Evolutionary conservation across 2,888 invertebrate genomes (phyloP).

Genomic region (Slavum lentiscoides): DNA sequence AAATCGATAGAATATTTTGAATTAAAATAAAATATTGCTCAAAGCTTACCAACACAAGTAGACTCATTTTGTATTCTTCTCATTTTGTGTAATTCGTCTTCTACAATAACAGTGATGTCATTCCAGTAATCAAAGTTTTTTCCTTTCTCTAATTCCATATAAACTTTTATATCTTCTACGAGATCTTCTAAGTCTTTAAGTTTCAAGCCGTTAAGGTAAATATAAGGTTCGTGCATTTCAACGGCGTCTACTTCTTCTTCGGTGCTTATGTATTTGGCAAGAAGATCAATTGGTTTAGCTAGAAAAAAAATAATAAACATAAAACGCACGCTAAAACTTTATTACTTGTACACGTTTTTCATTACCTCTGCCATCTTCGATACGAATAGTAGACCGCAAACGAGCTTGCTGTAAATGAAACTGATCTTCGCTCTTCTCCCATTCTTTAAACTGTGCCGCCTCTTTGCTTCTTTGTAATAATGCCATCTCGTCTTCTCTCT

Average conservation of each 20-base stretch:
- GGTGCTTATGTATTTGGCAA: constrained; percentile 93
- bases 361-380: constrained; percentile 85
- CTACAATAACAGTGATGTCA: constrained; percentile 92
- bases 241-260: constrained; percentile 88
- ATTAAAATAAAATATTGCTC: too few relatives aligned
- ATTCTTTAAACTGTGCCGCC: constrained; percentile 87
- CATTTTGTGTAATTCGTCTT: constrained; percentile 88
- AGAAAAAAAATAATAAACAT: constrained; percentile 54
- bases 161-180: constrained; percentile 92
- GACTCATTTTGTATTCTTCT: constrained; percentile 71
- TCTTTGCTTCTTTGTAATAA: constrained; percentile 85
- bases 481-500: constrained; percentile 80
- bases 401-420: constrained; percentile 97
- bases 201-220: constrained; percentile 87
- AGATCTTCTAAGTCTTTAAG: constrained; percentile 92
- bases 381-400: constrained; percentile 89
- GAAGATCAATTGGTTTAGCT: constrained; percentile 96
- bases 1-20: too few relatives aligned
- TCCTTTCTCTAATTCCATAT: constrained; percentile 87
- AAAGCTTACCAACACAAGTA: constrained; percentile 63
- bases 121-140: constrained; percentile 91
- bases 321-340: not conserved
- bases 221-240: constrained; percentile 98
- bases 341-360: not conserved
- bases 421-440: constrained; percentile 95